Evolutionary conservation across 2,113 vertebrate genomes (phyloP).

Genomic region (Tachycineta bicolor): DNA sequence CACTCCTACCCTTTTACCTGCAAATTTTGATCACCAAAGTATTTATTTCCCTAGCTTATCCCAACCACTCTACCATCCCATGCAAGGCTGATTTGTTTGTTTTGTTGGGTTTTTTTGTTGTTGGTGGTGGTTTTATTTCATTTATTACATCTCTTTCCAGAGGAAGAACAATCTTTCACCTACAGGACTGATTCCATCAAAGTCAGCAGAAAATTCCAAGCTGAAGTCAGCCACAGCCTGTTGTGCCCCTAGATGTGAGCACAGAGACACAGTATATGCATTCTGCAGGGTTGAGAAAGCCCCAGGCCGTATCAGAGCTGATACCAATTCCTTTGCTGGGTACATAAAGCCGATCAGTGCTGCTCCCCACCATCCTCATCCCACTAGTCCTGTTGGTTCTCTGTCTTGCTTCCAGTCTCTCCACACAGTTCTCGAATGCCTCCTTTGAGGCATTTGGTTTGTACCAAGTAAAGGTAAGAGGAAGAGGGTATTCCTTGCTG

Average conservation of each 20-base stretch:
- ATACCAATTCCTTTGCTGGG: not conserved
- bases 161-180: not conserved
- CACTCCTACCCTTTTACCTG: not conserved
- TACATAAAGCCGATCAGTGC: not conserved
- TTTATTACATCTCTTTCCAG: not conserved
- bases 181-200: not conserved
- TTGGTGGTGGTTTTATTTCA: not conserved
- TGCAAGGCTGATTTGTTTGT: not conserved
- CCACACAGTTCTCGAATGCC: not conserved
- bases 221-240: not conserved
- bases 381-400: not conserved
- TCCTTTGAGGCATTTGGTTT: not conserved
- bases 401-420: not conserved
- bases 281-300: not conserved
- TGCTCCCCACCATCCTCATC: not conserved
- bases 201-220: not conserved
- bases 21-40: not conserved
- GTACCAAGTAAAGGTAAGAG: not conserved
- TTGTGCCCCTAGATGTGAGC: not conserved
- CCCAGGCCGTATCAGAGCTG: not conserved
- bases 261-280: fast-evolving
- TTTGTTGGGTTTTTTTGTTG: too few species aligned
- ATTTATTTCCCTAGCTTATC: not conserved
- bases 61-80: not conserved
- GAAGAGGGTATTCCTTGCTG: not conserved